These are phyloP conservation scores for Habrosyne pyritoides DNA, from an alignment of 2,888 invertebrate species.

Conservation along the genomic window DNA sequence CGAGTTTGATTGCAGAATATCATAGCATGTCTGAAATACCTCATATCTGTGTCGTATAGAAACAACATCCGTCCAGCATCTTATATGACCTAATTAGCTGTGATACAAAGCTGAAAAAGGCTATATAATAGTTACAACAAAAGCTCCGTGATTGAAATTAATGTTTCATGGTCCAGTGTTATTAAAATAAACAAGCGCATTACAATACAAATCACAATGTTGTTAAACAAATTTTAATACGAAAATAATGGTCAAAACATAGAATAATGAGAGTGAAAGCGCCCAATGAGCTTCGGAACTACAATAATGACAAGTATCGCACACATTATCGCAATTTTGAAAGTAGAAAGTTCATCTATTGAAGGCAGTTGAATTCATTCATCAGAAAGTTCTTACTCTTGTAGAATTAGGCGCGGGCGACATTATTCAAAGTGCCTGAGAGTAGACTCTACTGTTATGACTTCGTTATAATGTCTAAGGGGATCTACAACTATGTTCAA, in stretches of 20 bases:
- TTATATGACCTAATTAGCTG: not conserved
- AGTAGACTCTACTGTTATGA: not conserved
- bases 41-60: not conserved
- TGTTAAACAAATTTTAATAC: slow-evolving; percentile 35
- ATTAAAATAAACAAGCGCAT: not conserved
- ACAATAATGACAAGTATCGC: slow-evolving; percentile 69
- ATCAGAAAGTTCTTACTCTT: slow-evolving; percentile 20
- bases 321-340: slow-evolving; percentile 71
- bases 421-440: not conserved
- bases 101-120: not conserved
- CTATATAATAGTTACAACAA: slow-evolving; percentile 15
- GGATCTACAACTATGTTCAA: too few relatives aligned
- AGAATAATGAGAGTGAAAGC: slow-evolving; percentile 71
- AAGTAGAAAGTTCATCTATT: slow-evolving; percentile 64
- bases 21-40: not conserved
- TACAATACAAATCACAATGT: not conserved
- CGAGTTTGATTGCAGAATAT: too few relatives aligned
- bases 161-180: not conserved
- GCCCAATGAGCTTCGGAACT: slow-evolving; percentile 59
- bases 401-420: slow-evolving; percentile 2
- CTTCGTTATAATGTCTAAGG: not conserved
- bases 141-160: slow-evolving; percentile 10
- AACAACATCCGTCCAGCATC: not conserved
- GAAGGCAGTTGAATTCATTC: slow-evolving; percentile 45
- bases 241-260: slow-evolving; percentile 66